Base-by-base conservation (phyloP, 2,113 vertebrate genomes). In the Plecotus auritus region DNA sequence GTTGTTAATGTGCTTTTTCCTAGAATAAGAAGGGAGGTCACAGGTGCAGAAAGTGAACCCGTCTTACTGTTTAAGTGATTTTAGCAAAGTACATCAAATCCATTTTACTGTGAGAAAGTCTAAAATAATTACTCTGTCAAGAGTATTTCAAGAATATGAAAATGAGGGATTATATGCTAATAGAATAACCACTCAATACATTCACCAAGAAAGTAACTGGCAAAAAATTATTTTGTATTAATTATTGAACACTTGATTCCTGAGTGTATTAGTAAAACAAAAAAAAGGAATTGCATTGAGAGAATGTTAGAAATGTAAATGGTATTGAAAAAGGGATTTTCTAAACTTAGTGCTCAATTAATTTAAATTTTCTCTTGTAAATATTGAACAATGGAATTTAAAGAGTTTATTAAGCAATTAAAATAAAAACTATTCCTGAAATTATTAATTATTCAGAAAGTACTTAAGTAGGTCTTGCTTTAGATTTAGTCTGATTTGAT, bases 181-280 rank as follows among this genome's bases (percentile, higher is more conserved):
- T 54, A 93, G 40, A 96, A 83, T 47, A 89, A 67, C 77, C n/a
- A 88, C 51, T 91, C 67, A 70, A 11, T 89, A 45, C n/a, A 90
- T 88, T 28, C 17, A 67, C 76, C 70, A 88, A 82, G 85, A 94
- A 93, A 70, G 32, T 94, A 94, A 82, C 73, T 56, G 56, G 67
- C 37, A 90, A 94, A 94, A 95, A 95, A 77, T 93, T 95, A 88
- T 88, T 94, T 93, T 77, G 1, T 85, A 78, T 95, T 40, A 96
- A 91, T 97, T 90, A 95, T 93, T 96, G n/a, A 96, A 88, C 35
- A 93, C 69, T 94, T 96, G 83, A 87, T 90, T 67, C 73, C 67
- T 93, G 37, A 47, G 23, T 5, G 7, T 88, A 20, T 90, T 70
- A 77, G 26, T 82, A 83, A 95, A 93, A 92, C 26, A 66, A 67